phyloP scores from a whole-genome alignment of 2,888 invertebrate species.

The Idaea straminata region DNA sequence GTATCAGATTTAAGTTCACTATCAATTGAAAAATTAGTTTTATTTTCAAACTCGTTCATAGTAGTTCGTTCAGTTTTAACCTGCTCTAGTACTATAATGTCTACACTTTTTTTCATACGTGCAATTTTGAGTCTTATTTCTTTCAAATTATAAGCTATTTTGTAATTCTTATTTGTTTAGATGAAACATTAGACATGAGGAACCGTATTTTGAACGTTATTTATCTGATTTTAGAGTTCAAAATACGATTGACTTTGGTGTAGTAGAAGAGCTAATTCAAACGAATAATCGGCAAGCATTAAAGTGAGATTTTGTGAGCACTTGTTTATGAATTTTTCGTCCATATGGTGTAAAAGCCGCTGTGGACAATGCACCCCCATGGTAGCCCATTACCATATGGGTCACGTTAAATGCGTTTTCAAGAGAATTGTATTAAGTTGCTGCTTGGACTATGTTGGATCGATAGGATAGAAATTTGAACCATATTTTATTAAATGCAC shows the following conservation, averaged over 20 bases:
- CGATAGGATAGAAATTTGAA: slow-evolving; percentile 2
- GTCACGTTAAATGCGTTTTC: slow-evolving; percentile 74
- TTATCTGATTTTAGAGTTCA: slow-evolving; percentile 27
- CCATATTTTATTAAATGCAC: background rate
- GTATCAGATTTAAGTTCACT: slow-evolving; percentile 8
- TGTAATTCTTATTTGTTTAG: slow-evolving; percentile 10
- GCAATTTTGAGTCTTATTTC: slow-evolving; percentile 33
- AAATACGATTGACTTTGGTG: slow-evolving; percentile 18
- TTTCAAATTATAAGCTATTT: slow-evolving; percentile 24
- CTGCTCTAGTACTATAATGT: slow-evolving; percentile 49
- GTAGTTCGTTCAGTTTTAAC: slow-evolving; percentile 56
- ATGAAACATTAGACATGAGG: background rate
- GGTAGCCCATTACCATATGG: slow-evolving; percentile 69
- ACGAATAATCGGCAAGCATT: slow-evolving; percentile 57
- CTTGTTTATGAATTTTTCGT: slow-evolving; percentile 76
- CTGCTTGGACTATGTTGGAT: slow-evolving; percentile 18
- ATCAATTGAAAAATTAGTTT: slow-evolving; percentile 22
- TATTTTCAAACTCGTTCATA: slow-evolving; percentile 56
- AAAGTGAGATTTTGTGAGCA: slow-evolving; percentile 67
- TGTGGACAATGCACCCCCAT: slow-evolving; percentile 73
- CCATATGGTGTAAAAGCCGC: slow-evolving; percentile 79
- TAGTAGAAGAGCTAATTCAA: slow-evolving; percentile 32
- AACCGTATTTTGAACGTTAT: slow-evolving; percentile 33
- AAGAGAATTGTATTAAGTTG: slow-evolving; percentile 65
- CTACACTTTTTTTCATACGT: slow-evolving; percentile 14